Evolutionary conservation across 2,113 vertebrate species (phyloP).

Genomic region (Muntiacus reevesi): DNA sequence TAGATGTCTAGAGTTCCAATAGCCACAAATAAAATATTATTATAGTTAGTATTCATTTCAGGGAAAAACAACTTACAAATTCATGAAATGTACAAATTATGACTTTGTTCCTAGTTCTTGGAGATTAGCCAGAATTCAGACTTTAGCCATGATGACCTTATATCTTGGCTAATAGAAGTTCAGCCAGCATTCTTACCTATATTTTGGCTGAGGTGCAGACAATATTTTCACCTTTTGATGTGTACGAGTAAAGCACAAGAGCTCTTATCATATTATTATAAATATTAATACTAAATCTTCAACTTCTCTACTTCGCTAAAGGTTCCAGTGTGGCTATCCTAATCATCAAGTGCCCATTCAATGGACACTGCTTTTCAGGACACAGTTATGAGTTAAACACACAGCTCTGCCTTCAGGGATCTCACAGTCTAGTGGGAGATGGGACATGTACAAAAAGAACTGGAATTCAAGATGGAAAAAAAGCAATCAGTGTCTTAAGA

Average conservation of each 20-base stretch:
- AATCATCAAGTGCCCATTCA: not conserved
- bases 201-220: not conserved
- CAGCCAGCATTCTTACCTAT: conserved; percentile 6
- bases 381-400: not conserved
- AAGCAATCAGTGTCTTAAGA: not conserved
- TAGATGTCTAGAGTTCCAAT: not conserved
- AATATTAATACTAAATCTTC: not conserved
- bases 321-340: not conserved
- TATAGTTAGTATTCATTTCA: conserved; percentile 26
- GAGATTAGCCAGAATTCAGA: conserved; percentile 18
- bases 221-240: conserved; percentile 29
- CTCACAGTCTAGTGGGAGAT: not conserved
- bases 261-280: conserved; percentile 4
- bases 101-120: conserved; percentile 6
- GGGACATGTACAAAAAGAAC: not conserved
- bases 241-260: conserved; percentile 11
- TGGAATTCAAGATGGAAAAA: not conserved
- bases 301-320: not conserved
- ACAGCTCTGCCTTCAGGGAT: not conserved
- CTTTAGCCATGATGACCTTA: not conserved
- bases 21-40: conserved; percentile 40
- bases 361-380: not conserved
- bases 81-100: conserved; percentile 21
- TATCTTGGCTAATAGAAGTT: not conserved
- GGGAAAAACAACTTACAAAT: conserved; percentile 1